Evolutionary conservation across 2,113 vertebrate species (phyloP).

Genomic region (Dascyllus trimaculatus): DNA sequence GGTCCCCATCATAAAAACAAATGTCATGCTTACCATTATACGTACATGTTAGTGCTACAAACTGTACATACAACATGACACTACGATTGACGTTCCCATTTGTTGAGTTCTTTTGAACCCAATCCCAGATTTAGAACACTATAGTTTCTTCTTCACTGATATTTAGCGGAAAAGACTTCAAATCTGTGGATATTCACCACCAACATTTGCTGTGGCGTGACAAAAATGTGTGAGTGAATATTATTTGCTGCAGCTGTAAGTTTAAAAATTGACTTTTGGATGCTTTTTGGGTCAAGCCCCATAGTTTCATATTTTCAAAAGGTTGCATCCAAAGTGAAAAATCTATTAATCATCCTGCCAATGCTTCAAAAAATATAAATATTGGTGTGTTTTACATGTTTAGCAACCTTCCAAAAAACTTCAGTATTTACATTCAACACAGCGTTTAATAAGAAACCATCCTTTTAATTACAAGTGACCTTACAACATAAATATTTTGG

Average conservation of each 20-base stretch:
- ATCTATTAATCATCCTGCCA: neutral
- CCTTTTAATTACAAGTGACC: constrained; percentile 4
- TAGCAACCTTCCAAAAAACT: constrained; percentile 12
- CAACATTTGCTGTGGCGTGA: neutral
- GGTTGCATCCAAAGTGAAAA: neutral
- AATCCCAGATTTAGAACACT: constrained; percentile 6
- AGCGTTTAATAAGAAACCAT: neutral
- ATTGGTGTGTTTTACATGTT: neutral
- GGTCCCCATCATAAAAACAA: too few relatives aligned
- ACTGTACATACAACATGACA: neutral
- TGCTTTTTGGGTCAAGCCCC: neutral
- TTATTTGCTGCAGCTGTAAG: constrained; percentile 9
- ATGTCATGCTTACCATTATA: constrained; percentile 4
- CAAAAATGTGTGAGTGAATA: neutral
- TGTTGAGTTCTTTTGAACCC: neutral
- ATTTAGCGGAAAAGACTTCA: neutral
- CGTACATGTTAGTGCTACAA: neutral
- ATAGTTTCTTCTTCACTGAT: neutral
- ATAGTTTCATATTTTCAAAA: neutral
- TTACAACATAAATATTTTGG: neutral
- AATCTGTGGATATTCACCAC: neutral
- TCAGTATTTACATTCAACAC: neutral
- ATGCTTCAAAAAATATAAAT: neutral
- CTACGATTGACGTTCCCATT: neutral
- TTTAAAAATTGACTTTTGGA: neutral